These are phyloP conservation scores for Rhopalosiphum maidis DNA, from an alignment of 1,140 invertebrate species.

Conservation along the genomic window DNA sequence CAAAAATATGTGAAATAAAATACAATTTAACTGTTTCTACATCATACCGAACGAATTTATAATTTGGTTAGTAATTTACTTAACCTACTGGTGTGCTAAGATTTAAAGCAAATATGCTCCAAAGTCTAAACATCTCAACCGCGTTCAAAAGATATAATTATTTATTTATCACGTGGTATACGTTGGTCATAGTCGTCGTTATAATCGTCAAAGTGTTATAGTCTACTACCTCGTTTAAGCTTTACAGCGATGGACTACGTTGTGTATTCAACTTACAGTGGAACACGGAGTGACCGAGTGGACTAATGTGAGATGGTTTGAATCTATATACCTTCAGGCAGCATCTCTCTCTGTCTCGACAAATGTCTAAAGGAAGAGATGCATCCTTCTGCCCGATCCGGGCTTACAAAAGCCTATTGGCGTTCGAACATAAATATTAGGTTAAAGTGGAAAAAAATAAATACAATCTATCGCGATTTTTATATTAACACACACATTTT, in stretches of 20 bases:
- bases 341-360: not conserved
- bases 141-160: not conserved
- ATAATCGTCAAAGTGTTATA: not conserved
- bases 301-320: not conserved
- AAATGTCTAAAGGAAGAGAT: not conserved
- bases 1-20: not conserved
- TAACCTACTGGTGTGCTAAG: not conserved
- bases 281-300: not conserved
- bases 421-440: not conserved
- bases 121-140: not conserved
- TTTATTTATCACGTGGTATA: not conserved
- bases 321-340: not conserved
- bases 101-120: not conserved
- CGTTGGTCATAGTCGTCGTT: not conserved
- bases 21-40: not conserved
- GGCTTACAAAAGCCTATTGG: not conserved
- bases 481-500: not conserved
- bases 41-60: not conserved
- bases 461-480: not conserved
- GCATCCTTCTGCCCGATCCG: too few species aligned
- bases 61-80: not conserved
- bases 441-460: not conserved
- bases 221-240: not conserved
- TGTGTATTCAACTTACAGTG: not conserved
- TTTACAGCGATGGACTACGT: not conserved